phyloP scores from a whole-genome alignment of 2,113 vertebrate species.

The Rhabdornis inornatus region DNA sequence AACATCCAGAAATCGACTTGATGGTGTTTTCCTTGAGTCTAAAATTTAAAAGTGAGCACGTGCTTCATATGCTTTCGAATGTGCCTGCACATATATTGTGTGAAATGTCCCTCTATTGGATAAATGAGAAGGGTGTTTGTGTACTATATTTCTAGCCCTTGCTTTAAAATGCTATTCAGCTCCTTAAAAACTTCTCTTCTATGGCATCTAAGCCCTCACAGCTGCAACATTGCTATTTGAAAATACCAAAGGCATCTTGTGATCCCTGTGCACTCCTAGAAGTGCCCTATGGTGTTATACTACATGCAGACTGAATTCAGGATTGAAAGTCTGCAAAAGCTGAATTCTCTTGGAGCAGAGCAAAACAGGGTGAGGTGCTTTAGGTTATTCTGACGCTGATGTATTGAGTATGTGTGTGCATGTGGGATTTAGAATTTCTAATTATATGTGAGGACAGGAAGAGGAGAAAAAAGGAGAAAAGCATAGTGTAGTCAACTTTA shows the following conservation, averaged over 20 bases:
- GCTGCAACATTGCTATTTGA: neutral
- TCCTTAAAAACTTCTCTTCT: neutral
- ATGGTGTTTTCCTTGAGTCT: neutral
- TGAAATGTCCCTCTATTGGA: neutral
- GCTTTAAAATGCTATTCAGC: neutral
- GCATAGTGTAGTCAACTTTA: neutral
- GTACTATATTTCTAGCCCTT: neutral
- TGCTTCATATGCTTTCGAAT: neutral
- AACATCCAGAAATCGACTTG: neutral
- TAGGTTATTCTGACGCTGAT: neutral
- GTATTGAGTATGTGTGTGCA: fast-evolving
- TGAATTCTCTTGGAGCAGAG: neutral
- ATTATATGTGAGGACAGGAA: neutral
- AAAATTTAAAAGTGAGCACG: neutral
- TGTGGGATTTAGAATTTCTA: neutral
- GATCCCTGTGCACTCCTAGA: neutral
- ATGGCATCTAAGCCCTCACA: neutral
- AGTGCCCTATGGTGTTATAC: neutral
- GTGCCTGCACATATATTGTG: neutral
- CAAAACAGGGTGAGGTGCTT: neutral
- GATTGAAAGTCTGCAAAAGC: neutral
- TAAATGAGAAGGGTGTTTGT: neutral
- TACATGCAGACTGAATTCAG: neutral
- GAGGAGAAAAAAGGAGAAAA: neutral
- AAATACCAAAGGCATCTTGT: neutral